Evolutionary conservation across 2,113 vertebrate species (phyloP), one percentile per base, ranked within the genome.

Genomic region (Numenius arquata): DNA sequence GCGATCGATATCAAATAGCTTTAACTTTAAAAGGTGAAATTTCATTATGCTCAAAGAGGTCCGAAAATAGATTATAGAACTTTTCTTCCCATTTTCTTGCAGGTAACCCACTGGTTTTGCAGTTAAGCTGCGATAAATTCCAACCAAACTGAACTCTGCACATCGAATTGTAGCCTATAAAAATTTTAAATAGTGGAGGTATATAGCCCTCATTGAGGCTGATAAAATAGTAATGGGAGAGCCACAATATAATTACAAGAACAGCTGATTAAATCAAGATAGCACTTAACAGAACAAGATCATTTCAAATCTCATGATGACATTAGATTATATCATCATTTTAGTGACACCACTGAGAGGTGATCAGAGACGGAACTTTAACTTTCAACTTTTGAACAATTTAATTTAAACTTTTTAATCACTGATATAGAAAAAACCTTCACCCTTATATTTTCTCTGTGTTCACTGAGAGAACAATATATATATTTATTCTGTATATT

Each of bases 211-310:
- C 77, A 74, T 15, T 41, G 25, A 89, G 52, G 62, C 62, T 88
- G 36, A 58, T 41, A 52, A 87, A 82, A 61, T 40, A 87, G 81
- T 83, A 88, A 88, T 32, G 41, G 43, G 50, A 88, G n/a, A 89
- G n/a, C 50, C 81, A 85, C 67, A 65, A 41, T 43, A 21, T 63
- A 95, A 89, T 92, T 89, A 71, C 45, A 88, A 55, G 55, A 85
- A 79, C 7, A 40, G 67, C 63, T 93, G 85, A 91, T 90, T 91
- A 82, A 91, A 90, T 90, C 50, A 80, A 91, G 75, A 62, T 15
- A 83, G 82, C 48, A 72, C 62, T 96, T 93, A 75, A 73, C 23
- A 63, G 76, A 74, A 38, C 40, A 90, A 87, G 43, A 79, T 73
- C 3, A 73, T 88, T 82, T 32, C 32, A 92, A 91, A 72, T 73